A percentile compares a stretch with the other conserved stretches of the same genome.
Evolutionary conservation across 2,113 vertebrate genomes (phyloP).

Genomic region (Ameiurus melas): DNA sequence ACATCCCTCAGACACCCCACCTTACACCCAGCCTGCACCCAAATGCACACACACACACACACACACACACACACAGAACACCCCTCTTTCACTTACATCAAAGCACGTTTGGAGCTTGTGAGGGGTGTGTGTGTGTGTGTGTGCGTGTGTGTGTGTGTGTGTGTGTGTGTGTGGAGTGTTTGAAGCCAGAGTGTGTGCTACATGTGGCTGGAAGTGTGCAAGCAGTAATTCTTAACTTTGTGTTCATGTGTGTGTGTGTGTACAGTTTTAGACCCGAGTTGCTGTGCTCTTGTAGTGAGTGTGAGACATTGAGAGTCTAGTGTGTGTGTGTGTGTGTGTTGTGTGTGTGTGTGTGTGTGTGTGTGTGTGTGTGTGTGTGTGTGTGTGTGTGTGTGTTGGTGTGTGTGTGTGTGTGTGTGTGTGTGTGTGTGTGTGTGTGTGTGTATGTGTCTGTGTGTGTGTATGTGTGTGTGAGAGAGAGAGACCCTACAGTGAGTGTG

Average conservation of each 20-base stretch:
- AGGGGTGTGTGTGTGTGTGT: conserved; percentile 11
- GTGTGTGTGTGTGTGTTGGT: too few relatives aligned
- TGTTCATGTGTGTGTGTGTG: conserved; percentile 29
- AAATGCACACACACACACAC: conserved; percentile 53
- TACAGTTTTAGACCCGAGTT: neutral
- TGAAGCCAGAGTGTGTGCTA: conserved; percentile 32
- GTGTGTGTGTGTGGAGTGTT: conserved; percentile 27
- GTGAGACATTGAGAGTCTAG: too few relatives aligned
- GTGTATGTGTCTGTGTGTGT: too few relatives aligned
- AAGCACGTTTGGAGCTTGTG: conserved; percentile 35
- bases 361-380: too few relatives aligned
- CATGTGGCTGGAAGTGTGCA: conserved; percentile 35
- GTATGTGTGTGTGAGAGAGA: too few relatives aligned
- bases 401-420: conserved; percentile 48
- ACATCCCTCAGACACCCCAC: conserved; percentile 64
- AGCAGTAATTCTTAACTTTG: conserved; percentile 2
- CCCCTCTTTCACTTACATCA: conserved; percentile 35
- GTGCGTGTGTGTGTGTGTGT: conserved; percentile 37
- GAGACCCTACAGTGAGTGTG: conserved; percentile 14
- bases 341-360: too few relatives aligned
- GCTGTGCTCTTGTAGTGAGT: neutral
- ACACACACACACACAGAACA: conserved; percentile 35
- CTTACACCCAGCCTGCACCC: conserved; percentile 41
- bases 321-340: too few relatives aligned
- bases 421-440: conserved; percentile 33